Conservation (phyloP, 2,797 vertebrate species). For the Lepus oiostolus region DNA sequence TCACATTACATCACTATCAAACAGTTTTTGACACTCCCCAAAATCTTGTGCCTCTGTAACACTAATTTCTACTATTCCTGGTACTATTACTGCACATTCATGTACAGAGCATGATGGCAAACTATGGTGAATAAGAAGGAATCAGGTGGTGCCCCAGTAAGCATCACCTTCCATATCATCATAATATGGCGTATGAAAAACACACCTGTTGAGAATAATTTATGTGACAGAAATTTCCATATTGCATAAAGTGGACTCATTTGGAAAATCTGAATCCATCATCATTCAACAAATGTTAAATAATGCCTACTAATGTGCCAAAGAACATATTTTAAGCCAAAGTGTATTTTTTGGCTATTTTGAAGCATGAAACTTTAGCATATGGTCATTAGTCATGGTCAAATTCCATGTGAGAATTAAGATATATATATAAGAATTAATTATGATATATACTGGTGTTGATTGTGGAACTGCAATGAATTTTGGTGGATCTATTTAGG, state of each 20-base stretch:
- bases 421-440: no score
- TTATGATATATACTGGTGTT: no score
- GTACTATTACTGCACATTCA: neutral
- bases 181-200: no score
- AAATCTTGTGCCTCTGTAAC: neutral
- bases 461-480: no score
- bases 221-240: neutral
- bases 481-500: no score
- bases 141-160: neutral
- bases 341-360: neutral
- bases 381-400: neutral
- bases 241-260: neutral
- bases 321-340: neutral
- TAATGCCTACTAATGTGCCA: neutral
- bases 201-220: neutral
- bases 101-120: no score
- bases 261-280: neutral
- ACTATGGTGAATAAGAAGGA: neutral
- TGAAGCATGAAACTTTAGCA: neutral
- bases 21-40: neutral
- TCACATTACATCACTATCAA: neutral
- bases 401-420: no score
- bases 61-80: neutral
- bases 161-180: neutral
- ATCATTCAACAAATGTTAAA: neutral